Evolutionary conservation across 2,113 vertebrate species (phyloP).

Genomic region (Micromys minutus): DNA sequence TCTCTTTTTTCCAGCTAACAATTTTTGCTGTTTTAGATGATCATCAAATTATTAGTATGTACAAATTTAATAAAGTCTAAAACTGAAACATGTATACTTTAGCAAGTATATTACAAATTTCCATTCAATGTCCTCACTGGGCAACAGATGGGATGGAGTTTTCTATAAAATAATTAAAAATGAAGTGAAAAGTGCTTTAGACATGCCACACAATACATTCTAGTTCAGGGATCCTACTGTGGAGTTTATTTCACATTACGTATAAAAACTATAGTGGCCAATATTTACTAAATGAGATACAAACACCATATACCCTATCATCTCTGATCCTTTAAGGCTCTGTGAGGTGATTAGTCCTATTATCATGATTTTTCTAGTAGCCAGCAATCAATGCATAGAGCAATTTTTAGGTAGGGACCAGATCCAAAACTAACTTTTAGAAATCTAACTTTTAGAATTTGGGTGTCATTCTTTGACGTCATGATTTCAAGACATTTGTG

Average conservation of each 20-base stretch:
- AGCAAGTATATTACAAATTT: neutral
- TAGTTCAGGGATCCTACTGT: neutral
- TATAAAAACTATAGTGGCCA: neutral
- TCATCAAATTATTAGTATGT: neutral
- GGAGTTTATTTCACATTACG: neutral
- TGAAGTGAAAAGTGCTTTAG: neutral
- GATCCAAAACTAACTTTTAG: conserved; percentile 18
- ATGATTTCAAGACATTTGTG: neutral
- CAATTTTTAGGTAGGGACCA: neutral
- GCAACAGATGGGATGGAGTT: neutral
- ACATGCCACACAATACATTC: neutral
- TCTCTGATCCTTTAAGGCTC: neutral
- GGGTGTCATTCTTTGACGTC: neutral
- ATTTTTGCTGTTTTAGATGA: neutral
- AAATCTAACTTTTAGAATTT: neutral
- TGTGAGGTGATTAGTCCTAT: neutral
- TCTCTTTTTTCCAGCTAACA: neutral
- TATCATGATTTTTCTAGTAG: neutral
- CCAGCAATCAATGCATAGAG: neutral
- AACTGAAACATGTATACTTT: neutral
- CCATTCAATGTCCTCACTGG: neutral
- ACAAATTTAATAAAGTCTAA: neutral
- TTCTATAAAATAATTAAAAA: neutral
- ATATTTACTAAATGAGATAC: neutral
- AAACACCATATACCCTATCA: neutral